Evolutionary conservation across 2,888 invertebrate genomes (phyloP).

Genomic region (Hyposoter dolosus): DNA sequence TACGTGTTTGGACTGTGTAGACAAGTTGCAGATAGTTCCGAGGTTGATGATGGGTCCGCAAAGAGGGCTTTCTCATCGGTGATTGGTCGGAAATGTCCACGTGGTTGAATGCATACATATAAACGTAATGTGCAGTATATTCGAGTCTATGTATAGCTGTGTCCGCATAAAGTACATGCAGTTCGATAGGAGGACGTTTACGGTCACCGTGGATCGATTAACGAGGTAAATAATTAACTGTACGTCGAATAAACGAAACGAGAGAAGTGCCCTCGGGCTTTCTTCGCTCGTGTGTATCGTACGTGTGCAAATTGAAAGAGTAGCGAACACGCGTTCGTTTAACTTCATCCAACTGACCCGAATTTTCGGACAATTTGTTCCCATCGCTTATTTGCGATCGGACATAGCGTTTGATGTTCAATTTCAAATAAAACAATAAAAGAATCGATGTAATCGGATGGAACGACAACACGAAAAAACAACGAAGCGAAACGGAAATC

Average conservation of each 20-base stretch:
- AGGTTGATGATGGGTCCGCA: conserved; percentile 23
- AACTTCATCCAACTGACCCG: background rate
- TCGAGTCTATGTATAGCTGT: background rate
- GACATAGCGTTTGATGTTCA: background rate
- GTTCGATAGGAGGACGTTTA: conserved; percentile 21
- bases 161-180: background rate
- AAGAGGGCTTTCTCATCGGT: conserved; percentile 28
- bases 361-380: conserved; percentile 11
- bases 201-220: conserved; percentile 58
- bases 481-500: background rate
- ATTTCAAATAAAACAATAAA: background rate
- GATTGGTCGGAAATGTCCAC: conserved; percentile 44
- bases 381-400: background rate
- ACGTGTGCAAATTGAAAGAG: conserved; percentile 6
- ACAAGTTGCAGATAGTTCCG: conserved; percentile 11
- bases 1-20: conserved; percentile 29
- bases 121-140: background rate
- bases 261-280: conserved; percentile 17
- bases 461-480: background rate
- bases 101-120: conserved; percentile 10
- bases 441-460: background rate
- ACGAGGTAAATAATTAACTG: conserved; percentile 68
- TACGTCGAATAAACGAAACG: conserved; percentile 48
- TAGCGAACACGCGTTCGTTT: background rate
- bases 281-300: background rate